phyloP scores from a whole-genome alignment of 2,888 invertebrate genomes.

The Tyria jacobaeae region DNA sequence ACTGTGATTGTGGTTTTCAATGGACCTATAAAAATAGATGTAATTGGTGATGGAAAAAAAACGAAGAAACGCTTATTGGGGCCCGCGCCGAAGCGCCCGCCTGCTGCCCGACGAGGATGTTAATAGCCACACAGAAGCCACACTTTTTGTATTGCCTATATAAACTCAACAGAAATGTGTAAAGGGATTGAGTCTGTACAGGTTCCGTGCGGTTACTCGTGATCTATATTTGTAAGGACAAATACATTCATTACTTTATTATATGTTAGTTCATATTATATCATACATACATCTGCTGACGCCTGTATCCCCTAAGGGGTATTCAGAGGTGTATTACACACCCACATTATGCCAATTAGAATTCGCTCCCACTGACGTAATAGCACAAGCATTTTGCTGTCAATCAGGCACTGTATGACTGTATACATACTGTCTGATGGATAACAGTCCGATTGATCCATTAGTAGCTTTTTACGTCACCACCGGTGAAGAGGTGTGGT shows the following conservation, averaged over 20 bases:
- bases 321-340: too few relatives aligned
- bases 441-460: too few relatives aligned
- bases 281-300: too few relatives aligned
- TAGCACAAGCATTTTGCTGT: too few relatives aligned
- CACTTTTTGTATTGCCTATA: conserved; percentile 48
- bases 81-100: conserved; percentile 51
- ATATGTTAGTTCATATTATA: too few relatives aligned
- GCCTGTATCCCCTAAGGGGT: too few relatives aligned
- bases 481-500: too few relatives aligned
- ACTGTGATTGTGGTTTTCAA: conserved; percentile 74
- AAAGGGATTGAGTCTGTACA: conserved; percentile 40
- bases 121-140: conserved; percentile 66
- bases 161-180: conserved; percentile 40
- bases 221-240: conserved; percentile 12
- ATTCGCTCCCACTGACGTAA: too few relatives aligned
- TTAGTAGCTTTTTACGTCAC: too few relatives aligned
- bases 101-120: conserved; percentile 50
- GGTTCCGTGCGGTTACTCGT: conserved; percentile 24
- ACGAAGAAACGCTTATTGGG: conserved; percentile 68
- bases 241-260: not conserved
- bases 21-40: conserved; percentile 74
- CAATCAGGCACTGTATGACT: too few relatives aligned
- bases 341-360: too few relatives aligned
- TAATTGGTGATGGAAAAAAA: conserved; percentile 77
- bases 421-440: too few relatives aligned